Evolutionary conservation across 2,113 vertebrate species (phyloP).

Genomic region (Eupsittula cactorum): DNA sequence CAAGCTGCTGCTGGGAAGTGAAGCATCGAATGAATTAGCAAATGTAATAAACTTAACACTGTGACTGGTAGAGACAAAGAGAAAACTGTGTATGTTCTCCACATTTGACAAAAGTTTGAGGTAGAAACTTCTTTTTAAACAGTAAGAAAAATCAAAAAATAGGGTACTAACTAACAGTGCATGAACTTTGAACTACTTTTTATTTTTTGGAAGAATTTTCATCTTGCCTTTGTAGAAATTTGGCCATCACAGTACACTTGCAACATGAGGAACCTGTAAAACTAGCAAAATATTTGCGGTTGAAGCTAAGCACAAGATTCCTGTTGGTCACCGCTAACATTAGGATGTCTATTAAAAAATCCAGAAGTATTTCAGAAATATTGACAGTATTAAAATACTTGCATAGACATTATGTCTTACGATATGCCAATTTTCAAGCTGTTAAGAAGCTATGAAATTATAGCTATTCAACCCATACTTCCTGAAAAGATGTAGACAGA

Average conservation of each 20-base stretch:
- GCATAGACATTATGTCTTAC: neutral
- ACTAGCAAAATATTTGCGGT: neutral
- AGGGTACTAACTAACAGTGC: neutral
- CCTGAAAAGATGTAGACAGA: neutral
- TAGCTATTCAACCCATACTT: neutral
- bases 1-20: neutral
- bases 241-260: neutral
- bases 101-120: neutral
- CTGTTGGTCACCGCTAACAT: neutral
- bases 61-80: neutral
- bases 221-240: neutral
- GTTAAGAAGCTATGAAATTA: neutral
- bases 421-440: neutral
- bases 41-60: neutral
- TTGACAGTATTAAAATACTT: neutral
- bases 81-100: neutral
- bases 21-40: neutral
- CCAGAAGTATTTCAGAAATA: neutral
- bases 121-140: neutral
- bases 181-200: neutral
- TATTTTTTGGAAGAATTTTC: neutral
- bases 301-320: neutral
- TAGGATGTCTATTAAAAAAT: neutral
- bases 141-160: neutral
- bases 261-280: neutral